phyloP scores from a whole-genome alignment of 2,797 vertebrate species.

The Scleropages formosus region DNA sequence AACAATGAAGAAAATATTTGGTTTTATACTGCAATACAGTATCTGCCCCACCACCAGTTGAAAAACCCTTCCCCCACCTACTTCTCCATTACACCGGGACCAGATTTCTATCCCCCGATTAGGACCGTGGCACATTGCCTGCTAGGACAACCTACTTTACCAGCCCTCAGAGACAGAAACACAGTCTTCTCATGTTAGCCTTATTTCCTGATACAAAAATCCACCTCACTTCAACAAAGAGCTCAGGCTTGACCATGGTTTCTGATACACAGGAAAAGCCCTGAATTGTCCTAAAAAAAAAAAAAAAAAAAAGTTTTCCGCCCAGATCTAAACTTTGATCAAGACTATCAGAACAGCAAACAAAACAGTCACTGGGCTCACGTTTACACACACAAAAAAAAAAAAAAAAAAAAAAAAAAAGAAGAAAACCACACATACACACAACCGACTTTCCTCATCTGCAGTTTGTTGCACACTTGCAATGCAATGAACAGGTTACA shows the following conservation, averaged over 20 bases:
- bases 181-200: background rate
- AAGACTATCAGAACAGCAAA: too few relatives aligned
- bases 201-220: slow-evolving; percentile 16
- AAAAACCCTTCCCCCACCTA: background rate
- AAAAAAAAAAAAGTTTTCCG: background rate
- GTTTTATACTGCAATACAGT: background rate
- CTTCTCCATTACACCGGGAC: background rate
- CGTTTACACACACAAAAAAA: too few relatives aligned
- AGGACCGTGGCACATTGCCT: background rate
- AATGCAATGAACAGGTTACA: too few relatives aligned
- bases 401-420: too few relatives aligned
- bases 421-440: too few relatives aligned
- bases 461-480: too few relatives aligned
- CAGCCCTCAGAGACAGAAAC: slow-evolving; percentile 11
- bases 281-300: background rate
- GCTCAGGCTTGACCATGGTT: background rate
- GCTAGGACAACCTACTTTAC: slow-evolving; percentile 10
- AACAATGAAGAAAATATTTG: background rate
- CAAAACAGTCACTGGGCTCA: too few relatives aligned
- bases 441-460: too few relatives aligned
- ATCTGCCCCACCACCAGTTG: background rate
- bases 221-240: background rate
- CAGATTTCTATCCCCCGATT: background rate
- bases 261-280: background rate
- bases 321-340: background rate